Evolutionary conservation across 2,888 invertebrate species (phyloP).

Genomic region (Brachyopa scutellaris): DNA sequence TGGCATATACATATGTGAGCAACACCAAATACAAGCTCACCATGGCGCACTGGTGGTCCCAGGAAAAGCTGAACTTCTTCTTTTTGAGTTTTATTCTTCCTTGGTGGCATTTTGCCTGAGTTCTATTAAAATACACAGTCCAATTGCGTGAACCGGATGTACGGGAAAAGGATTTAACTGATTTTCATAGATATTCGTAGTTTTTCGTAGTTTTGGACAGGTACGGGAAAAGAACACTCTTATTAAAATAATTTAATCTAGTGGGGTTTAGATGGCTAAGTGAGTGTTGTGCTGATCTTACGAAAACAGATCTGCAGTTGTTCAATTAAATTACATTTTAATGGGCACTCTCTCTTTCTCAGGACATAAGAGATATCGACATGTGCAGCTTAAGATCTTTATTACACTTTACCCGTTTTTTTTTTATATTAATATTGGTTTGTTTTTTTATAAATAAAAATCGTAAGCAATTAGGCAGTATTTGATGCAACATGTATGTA

Average conservation of each 20-base stretch:
- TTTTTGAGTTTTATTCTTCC: slow-evolving; percentile 98
- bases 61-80: slow-evolving; percentile 98
- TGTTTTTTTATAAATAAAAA: slow-evolving; percentile 44
- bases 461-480: slow-evolving; percentile 71
- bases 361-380: no score
- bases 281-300: no score
- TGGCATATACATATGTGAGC: slow-evolving; percentile 99
- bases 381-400: slow-evolving; percentile 50
- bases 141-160: slow-evolving; percentile 80
- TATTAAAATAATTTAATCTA: no score
- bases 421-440: slow-evolving; percentile 34
- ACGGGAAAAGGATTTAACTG: no score
- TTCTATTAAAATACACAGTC: slow-evolving; percentile 76
- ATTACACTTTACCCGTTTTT: slow-evolving; percentile 17
- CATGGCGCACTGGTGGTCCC: slow-evolving; percentile 97
- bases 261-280: no score
- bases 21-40: slow-evolving; percentile 99
- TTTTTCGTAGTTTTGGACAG: no score
- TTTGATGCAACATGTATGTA: slow-evolving; percentile 71
- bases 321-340: no score
- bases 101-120: slow-evolving; percentile 91
- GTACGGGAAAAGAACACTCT: no score
- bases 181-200: no score
- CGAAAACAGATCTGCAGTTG: no score
- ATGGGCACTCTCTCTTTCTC: no score